Percentiles rank a stretch among this genome's conserved stretches.
Conservation (phyloP, 2,113 vertebrate species). For the Bettongia penicillata region DNA sequence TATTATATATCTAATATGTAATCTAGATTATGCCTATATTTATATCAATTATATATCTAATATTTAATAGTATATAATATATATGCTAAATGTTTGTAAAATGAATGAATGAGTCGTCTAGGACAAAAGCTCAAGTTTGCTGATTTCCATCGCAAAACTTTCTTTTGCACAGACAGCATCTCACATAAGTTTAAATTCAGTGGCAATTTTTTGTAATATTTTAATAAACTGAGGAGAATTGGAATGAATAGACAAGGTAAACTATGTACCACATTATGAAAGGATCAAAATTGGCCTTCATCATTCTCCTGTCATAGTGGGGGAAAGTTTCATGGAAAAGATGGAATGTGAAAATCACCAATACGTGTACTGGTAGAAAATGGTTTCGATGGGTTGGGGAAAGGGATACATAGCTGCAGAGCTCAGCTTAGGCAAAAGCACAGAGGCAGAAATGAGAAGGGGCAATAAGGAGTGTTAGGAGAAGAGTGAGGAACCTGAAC, state of each 20-base stretch:
- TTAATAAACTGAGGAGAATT: neutral
- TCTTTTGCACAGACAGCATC: neutral
- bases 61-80: neutral
- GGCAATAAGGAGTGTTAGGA: neutral
- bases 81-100: neutral
- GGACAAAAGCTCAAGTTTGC: neutral
- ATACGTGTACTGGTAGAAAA: neutral
- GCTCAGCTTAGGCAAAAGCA: neutral
- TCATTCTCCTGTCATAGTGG: neutral
- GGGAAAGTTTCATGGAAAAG: neutral
- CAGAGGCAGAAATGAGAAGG: neutral
- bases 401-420: neutral
- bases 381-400: neutral
- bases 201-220: neutral
- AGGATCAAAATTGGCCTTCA: neutral
- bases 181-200: neutral
- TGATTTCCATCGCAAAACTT: neutral
- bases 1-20: neutral
- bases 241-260: neutral
- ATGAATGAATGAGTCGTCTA: neutral
- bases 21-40: neutral
- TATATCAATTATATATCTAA: neutral
- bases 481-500: neutral
- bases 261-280: neutral
- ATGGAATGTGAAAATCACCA: neutral